These are phyloP conservation scores for Cyrtodaria siliqua DNA, from an alignment of 2,888 invertebrate species.

Conservation along the genomic window DNA sequence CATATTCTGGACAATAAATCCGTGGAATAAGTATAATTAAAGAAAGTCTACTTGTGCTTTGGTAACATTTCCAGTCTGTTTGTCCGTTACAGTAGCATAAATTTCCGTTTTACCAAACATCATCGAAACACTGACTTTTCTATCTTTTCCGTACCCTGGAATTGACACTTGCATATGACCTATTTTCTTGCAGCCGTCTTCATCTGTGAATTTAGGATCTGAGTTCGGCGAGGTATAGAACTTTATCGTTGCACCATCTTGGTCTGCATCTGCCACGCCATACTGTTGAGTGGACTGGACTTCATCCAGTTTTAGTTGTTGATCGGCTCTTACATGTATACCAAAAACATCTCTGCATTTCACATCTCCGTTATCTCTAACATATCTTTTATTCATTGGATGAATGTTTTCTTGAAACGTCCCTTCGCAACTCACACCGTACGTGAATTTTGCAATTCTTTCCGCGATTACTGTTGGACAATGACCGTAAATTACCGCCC, in stretches of 20 bases:
- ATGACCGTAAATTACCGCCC: constrained; percentile 66
- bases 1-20: too few relatives aligned
- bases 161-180: constrained; percentile 8
- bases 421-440: constrained; percentile 36
- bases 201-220: constrained; percentile 26
- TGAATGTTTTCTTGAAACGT: constrained; percentile 41
- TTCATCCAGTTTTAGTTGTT: constrained; percentile 24
- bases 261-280: constrained; percentile 10
- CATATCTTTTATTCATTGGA: constrained; percentile 34
- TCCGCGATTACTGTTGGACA: constrained; percentile 46
- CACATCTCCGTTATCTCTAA: constrained; percentile 18
- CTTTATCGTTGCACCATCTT: constrained; percentile 9
- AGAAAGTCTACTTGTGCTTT: too few relatives aligned
- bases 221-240: constrained; percentile 30
- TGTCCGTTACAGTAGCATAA: background rate
- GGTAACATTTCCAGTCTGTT: background rate
- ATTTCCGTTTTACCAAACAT: background rate
- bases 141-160: background rate
- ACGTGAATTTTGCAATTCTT: constrained; percentile 61
- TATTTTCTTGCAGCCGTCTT: constrained; percentile 24
- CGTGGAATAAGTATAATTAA: too few relatives aligned
- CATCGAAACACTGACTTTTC: background rate
- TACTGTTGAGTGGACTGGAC: constrained; percentile 21
- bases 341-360: constrained; percentile 36
- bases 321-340: constrained; percentile 29